These are phyloP conservation scores for Erebia palarica DNA, from an alignment of 2,888 invertebrate species.

Conservation along the genomic window DNA sequence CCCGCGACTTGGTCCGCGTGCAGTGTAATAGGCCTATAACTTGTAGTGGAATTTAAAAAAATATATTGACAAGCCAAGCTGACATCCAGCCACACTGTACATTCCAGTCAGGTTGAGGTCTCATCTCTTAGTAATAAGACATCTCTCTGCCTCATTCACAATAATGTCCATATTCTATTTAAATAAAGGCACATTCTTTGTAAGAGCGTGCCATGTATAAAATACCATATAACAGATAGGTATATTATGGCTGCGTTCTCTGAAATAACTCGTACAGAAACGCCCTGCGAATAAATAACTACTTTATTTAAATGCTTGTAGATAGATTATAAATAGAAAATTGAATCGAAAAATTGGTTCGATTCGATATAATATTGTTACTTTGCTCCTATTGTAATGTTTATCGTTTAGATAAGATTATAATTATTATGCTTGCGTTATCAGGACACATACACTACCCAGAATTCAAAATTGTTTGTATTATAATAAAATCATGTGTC, in stretches of 20 bases:
- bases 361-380: conserved; percentile 41
- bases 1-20: no score
- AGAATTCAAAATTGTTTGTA: no score
- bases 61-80: no score
- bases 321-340: conserved; percentile 6
- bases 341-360: conserved; percentile 41
- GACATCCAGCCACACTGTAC: no score
- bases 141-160: background rate
- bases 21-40: no score
- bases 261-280: conserved; percentile 39
- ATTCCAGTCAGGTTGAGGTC: background rate
- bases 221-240: conserved; percentile 13
- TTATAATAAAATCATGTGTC: no score
- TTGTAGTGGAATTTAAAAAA: no score
- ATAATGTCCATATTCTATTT: conserved; percentile 1
- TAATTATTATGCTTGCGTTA: background rate
- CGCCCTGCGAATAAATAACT: conserved; percentile 43
- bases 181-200: conserved; percentile 24
- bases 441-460: no score
- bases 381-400: conserved; percentile 10
- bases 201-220: conserved; percentile 31
- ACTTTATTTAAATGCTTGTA: conserved; percentile 38
- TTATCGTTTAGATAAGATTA: background rate
- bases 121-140: background rate
- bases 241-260: conserved; percentile 37